Conservation (phyloP, 2,888 invertebrate genomes). For the Acrocera orbiculus region DNA sequence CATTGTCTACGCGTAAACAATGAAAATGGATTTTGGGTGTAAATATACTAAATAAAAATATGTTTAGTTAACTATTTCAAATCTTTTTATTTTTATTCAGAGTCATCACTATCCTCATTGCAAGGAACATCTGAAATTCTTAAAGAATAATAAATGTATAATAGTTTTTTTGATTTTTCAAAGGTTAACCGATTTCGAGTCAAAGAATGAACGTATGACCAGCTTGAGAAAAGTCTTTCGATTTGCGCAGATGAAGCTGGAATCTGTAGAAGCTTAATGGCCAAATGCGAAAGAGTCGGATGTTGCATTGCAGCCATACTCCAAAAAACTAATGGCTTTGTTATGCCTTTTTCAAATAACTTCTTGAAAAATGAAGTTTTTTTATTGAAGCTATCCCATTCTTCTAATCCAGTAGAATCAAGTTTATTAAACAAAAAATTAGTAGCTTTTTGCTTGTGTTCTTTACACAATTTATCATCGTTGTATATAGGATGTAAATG, state of each 20-base stretch:
- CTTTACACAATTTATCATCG: neutral
- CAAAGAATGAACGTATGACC: slow-evolving; percentile 3
- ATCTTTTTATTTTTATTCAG: too few relatives aligned
- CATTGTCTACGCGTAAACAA: too few relatives aligned
- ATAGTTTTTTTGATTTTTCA: neutral
- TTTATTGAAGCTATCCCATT: slow-evolving; percentile 3
- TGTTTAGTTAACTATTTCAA: too few relatives aligned
- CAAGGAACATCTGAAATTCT: neutral
- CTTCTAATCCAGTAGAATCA: slow-evolving; percentile 6
- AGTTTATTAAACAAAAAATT: slow-evolving; percentile 6
- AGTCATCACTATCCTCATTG: too few relatives aligned
- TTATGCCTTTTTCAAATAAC: slow-evolving; percentile 4
- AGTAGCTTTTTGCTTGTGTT: neutral
- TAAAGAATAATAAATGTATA: slow-evolving; percentile 1
- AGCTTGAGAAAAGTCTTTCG: slow-evolving; percentile 9
- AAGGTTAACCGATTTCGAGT: neutral
- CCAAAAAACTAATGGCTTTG: slow-evolving; percentile 10
- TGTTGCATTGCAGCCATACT: slow-evolving; percentile 8
- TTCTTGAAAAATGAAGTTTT: slow-evolving; percentile 4
- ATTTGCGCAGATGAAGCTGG: slow-evolving; percentile 11
- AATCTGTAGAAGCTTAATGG: slow-evolving; percentile 9
- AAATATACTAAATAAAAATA: too few relatives aligned
- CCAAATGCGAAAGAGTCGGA: slow-evolving; percentile 7
- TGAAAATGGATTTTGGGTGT: too few relatives aligned
- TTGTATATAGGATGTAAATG: neutral